Evolutionary conservation across 1,140 invertebrate species (phyloP), one percentile per base, ranked within the genome.

Genomic region (Coenobita brevimanus): DNA sequence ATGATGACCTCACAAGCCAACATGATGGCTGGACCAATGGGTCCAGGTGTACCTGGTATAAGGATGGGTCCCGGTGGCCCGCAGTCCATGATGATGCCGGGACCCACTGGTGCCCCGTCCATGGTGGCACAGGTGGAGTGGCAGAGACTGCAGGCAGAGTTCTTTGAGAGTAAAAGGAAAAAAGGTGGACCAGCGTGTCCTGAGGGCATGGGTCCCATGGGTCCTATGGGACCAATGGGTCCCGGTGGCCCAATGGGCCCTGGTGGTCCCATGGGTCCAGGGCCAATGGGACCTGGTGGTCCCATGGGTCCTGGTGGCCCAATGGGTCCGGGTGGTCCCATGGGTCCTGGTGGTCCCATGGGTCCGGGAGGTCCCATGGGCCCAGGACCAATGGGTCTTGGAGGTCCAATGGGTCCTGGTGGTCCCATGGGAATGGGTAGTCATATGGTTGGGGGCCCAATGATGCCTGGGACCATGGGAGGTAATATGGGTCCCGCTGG

Each of bases 141-240:
- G 97, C 95, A 97, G 90, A 97, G 98, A 92, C 93, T 98, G 75
- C 97, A 98, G 91, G 95, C 96, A 91, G 95, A 96, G 91, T 96
- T 96, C 93, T 95, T 96, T 91, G 96, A 97, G 90, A 96, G 94
- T 69, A 93, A 94, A 88, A 93, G 93, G 91, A 94, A 94, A 91
- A 94, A 92, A 87, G 94, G 80, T 88, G 90, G 90, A 76, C 88
- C 88, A 41, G 88, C 76, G 67, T 88, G 90, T 64, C 88, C 83
- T 60, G 86, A 69, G 79, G 85, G 90, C n/a, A 91, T 91, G 91
- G 91, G 90, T 27, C 89, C 89, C 15, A 90, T 89, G 88, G 89
- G 89, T 54, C 90, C 89, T 21, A 89, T 85, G 73, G 92, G 92
- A 13, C 92, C 92, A 6, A 91, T 92, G 90, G 91, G 90, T 30